These are phyloP conservation scores for Heliconius aoede DNA, from an alignment of 2,888 invertebrate genomes.

Conservation along the genomic window DNA sequence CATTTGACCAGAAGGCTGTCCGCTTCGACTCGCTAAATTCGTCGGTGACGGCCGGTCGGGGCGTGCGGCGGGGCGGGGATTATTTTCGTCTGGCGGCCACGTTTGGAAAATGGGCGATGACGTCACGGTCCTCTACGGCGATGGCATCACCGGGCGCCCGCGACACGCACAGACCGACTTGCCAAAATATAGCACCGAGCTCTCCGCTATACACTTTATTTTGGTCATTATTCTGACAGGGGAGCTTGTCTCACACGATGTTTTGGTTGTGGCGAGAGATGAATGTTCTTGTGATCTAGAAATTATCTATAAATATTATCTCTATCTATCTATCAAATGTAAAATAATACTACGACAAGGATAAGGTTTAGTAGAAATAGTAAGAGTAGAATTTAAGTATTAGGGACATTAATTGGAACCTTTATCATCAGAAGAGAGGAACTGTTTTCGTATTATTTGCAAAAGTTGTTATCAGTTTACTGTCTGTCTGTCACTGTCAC, in stretches of 20 bases:
- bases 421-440: neutral
- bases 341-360: too few relatives aligned
- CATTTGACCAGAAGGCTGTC: conserved; percentile 53
- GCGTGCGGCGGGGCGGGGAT: conserved; percentile 75
- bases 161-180: conserved; percentile 77
- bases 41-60: conserved; percentile 80
- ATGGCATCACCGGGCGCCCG: conserved; percentile 80
- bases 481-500: neutral
- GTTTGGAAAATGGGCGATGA: conserved; percentile 82
- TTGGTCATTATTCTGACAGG: conserved; percentile 71
- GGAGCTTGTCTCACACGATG: conserved; percentile 52
- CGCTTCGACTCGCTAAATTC: conserved; percentile 69
- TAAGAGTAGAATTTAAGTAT: neutral
- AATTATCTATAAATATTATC: neutral
- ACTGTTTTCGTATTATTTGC: neutral
- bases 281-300: conserved; percentile 15
- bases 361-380: neutral
- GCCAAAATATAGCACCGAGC: conserved; percentile 80
- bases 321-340: too few relatives aligned
- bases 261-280: conserved; percentile 48
- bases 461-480: neutral
- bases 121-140: conserved; percentile 81
- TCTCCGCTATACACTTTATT: conserved; percentile 77
- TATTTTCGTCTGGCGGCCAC: conserved; percentile 84
- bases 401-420: neutral